phyloP scores from a whole-genome alignment of 2,113 vertebrate genomes.

The Gobio gobio region DNA sequence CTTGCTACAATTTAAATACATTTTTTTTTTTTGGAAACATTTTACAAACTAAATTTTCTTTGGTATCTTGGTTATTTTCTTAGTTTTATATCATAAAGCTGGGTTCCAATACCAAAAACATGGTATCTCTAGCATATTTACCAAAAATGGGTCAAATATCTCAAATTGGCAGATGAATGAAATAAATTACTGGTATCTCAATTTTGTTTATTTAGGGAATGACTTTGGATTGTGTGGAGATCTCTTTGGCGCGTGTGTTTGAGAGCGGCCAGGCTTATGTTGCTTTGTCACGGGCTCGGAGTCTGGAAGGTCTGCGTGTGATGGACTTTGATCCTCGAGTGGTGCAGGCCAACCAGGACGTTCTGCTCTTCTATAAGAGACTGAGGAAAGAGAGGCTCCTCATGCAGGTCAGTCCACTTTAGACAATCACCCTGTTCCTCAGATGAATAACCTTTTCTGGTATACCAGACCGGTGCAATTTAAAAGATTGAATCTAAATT shows the following conservation, averaged over 20 bases:
- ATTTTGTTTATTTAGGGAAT: slow-evolving; percentile 79
- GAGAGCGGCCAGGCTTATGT: slow-evolving; percentile 95
- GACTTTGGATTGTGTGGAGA: slow-evolving; percentile 91
- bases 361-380: slow-evolving; percentile 84
- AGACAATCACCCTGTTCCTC: background rate
- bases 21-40: too few relatives aligned
- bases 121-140: too few relatives aligned
- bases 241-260: slow-evolving; percentile 92
- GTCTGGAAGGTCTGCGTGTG: slow-evolving; percentile 87
- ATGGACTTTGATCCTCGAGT: slow-evolving; percentile 90
- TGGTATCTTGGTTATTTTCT: too few relatives aligned
- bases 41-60: too few relatives aligned
- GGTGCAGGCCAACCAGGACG: slow-evolving; percentile 86
- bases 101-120: too few relatives aligned
- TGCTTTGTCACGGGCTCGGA: slow-evolving; percentile 90
- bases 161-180: background rate
- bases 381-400: slow-evolving; percentile 76
- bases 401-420: slow-evolving; percentile 71
- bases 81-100: too few relatives aligned
- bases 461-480: background rate
- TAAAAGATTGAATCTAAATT: background rate
- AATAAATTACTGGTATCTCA: background rate
- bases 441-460: background rate
- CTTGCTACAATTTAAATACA: too few relatives aligned
- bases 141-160: too few relatives aligned